Conservation (phyloP, 2,113 vertebrate species). For the Bagarius yarrelli region DNA sequence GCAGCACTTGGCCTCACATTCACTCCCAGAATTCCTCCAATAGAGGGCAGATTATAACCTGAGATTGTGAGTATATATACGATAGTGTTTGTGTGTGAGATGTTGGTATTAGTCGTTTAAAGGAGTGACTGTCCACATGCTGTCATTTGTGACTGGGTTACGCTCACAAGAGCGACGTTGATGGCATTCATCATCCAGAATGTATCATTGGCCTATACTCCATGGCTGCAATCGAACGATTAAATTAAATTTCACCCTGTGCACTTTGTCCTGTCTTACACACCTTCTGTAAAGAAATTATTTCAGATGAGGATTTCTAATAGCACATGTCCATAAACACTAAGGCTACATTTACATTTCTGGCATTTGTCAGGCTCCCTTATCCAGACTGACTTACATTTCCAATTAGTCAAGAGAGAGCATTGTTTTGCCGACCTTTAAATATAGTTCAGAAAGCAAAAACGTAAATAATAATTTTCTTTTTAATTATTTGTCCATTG, state of each 20-base stretch:
- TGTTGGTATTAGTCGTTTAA: not conserved
- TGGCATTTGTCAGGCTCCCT: no score
- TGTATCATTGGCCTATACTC: conserved; percentile 4
- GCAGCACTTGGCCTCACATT: not conserved
- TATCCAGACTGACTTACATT: no score
- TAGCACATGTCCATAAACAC: not conserved
- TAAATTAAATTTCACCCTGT: not conserved
- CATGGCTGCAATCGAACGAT: not conserved
- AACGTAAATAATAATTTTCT: no score
- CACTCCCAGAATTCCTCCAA: not conserved
- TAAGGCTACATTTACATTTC: no score
- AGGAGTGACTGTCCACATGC: not conserved
- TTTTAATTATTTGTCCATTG: no score
- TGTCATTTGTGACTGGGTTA: not conserved
- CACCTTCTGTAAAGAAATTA: not conserved
- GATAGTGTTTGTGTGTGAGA: not conserved
- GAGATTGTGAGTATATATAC: not conserved
- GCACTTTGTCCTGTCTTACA: not conserved
- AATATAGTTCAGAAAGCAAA: no score
- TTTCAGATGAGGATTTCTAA: not conserved
- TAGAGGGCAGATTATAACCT: not conserved
- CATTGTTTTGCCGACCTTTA: no score
- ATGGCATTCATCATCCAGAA: not conserved
- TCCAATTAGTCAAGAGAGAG: no score
- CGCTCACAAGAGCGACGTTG: not conserved